phyloP scores from a whole-genome alignment of 2,797 vertebrate species.

The Crenuchus spilurus region DNA sequence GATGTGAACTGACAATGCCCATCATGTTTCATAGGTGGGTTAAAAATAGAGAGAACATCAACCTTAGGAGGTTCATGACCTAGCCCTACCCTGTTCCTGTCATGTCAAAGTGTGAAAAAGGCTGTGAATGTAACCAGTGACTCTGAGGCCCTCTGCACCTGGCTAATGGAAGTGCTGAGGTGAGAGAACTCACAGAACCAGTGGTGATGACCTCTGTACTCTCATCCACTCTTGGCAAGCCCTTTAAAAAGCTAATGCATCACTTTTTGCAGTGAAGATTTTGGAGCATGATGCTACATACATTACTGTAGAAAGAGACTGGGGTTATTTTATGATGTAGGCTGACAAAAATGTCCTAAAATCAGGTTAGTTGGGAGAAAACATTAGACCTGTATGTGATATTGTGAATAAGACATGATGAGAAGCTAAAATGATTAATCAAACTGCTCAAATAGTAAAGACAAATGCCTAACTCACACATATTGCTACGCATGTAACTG shows the following conservation, averaged over 20 bases:
- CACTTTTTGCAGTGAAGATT: neutral
- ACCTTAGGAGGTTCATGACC: slow-evolving; percentile 25
- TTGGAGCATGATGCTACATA: neutral
- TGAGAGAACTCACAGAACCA: slow-evolving; percentile 1
- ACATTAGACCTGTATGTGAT: too few relatives aligned
- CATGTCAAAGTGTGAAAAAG: slow-evolving; percentile 34
- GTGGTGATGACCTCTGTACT: neutral
- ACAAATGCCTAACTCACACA: neutral
- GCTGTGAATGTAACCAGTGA: slow-evolving; percentile 32
- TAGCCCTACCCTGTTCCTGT: slow-evolving; percentile 28
- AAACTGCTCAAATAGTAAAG: too few relatives aligned
- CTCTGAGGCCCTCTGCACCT: slow-evolving; percentile 35
- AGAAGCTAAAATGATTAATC: too few relatives aligned
- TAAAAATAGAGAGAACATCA: slow-evolving; percentile 46
- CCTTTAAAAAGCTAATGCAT: too few relatives aligned
- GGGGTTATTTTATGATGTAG: too few relatives aligned
- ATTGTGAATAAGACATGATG: too few relatives aligned
- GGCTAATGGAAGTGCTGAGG: slow-evolving; percentile 20
- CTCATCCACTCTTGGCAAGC: neutral
- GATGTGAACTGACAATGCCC: slow-evolving; percentile 36
- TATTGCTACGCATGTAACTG: neutral
- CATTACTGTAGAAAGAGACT: neutral
- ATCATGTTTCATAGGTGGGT: slow-evolving; percentile 32
- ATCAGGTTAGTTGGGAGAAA: too few relatives aligned
- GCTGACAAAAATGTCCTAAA: too few relatives aligned